phyloP scores from a whole-genome alignment of 2,888 invertebrate species.

The Caenorhabditis zanzibari region DNA sequence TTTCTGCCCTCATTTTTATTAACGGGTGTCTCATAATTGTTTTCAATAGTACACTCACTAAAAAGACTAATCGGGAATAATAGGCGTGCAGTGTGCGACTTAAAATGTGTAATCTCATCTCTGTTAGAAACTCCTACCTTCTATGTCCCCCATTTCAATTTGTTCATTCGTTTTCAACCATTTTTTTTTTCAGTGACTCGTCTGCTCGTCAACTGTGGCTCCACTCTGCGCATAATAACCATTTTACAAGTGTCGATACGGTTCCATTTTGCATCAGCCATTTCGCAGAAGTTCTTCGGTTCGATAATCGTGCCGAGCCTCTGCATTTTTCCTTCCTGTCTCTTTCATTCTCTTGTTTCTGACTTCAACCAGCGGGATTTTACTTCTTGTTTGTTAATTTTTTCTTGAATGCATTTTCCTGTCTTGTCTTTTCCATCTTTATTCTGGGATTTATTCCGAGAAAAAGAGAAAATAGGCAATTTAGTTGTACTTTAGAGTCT shows the following conservation, averaged over 20 bases:
- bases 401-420: conserved; percentile 49
- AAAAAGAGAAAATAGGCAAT: conserved; percentile 19
- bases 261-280: conserved; percentile 62
- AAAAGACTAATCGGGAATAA: conserved; percentile 47
- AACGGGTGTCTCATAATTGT: conserved; percentile 26
- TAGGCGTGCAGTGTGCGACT: conserved; percentile 35
- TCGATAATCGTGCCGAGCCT: conserved; percentile 30
- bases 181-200: conserved; percentile 46
- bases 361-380: conserved; percentile 55
- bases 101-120: conserved; percentile 14
- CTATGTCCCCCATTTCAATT: not conserved
- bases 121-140: conserved; percentile 23
- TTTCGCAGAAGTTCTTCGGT: conserved; percentile 52
- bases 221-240: conserved; percentile 62
- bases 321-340: conserved; percentile 55
- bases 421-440: conserved; percentile 9
- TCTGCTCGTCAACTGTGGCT: conserved; percentile 17
- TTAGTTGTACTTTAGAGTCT: conserved; percentile 57
- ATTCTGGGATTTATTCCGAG: conserved; percentile 16
- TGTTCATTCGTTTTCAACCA: not conserved
- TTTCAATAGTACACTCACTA: conserved; percentile 25
- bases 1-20: conserved; percentile 28
- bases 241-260: conserved; percentile 70
- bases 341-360: conserved; percentile 49
- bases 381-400: conserved; percentile 43